A percentile compares a stretch with the other conserved stretches of the same genome.
phyloP scores from a whole-genome alignment of 2,888 invertebrate species.

The Metellina segmentata region DNA sequence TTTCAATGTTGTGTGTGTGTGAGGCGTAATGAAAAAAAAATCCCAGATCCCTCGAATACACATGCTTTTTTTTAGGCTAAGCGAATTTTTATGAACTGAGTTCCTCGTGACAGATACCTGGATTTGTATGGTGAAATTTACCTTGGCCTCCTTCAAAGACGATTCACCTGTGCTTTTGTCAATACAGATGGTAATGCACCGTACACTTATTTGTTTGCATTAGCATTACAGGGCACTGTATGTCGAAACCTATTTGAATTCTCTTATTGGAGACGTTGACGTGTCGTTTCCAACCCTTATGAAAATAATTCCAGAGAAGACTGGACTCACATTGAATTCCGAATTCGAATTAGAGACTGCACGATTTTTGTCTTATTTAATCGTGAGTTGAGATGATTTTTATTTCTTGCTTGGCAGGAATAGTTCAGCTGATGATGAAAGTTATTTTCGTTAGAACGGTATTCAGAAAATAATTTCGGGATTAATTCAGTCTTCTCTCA shows the following conservation, averaged over 20 bases:
- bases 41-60: not conserved
- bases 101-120: not conserved
- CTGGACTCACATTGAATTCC: not conserved
- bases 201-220: conserved; percentile 19
- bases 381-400: not conserved
- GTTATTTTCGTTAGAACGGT: not conserved
- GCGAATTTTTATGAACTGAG: not conserved
- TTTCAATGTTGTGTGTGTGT: no score
- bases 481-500: no score
- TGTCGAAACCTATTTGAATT: not conserved
- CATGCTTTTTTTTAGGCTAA: not conserved
- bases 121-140: conserved; percentile 11
- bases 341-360: not conserved
- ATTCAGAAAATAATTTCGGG: no score
- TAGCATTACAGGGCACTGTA: not conserved
- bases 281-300: not conserved
- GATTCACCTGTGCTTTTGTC: conserved; percentile 36
- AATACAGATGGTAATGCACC: conserved; percentile 37
- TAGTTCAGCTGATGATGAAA: not conserved
- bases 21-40: not conserved
- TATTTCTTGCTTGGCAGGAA: not conserved
- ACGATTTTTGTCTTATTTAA: not conserved
- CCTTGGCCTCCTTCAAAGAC: conserved; percentile 12
- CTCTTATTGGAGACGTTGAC: not conserved
- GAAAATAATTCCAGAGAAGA: not conserved